These are phyloP conservation scores for Bovichtus diacanthus DNA, from an alignment of 2,797 vertebrate species.

Conservation along the genomic window DNA sequence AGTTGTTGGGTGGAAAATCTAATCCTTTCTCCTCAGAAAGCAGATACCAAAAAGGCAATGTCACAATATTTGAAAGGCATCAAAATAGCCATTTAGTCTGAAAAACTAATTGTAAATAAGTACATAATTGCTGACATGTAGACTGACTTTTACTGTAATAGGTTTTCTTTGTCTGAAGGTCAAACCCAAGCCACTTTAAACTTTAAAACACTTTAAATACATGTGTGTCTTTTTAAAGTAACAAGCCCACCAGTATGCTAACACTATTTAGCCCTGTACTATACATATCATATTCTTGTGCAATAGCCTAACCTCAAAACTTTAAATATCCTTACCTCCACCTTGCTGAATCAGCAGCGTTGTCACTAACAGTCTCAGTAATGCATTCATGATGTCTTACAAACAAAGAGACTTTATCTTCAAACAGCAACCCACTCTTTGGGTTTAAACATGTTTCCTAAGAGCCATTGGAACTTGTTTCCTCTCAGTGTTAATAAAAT, in stretches of 20 bases:
- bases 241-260: constrained; percentile 33
- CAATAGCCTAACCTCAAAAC: constrained; percentile 42
- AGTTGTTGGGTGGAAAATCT: background rate
- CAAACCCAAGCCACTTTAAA: constrained; percentile 7
- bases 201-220: no score
- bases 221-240: constrained; percentile 37
- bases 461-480: constrained; percentile 66
- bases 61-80: background rate
- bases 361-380: constrained; percentile 8
- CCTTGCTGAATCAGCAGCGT: constrained; percentile 49
- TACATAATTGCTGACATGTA: background rate
- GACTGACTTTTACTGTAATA: constrained; percentile 19
- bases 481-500: constrained; percentile 69
- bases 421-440: constrained; percentile 65
- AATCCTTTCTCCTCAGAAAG: background rate
- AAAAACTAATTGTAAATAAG: background rate
- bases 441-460: constrained; percentile 66
- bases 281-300: constrained; percentile 51
- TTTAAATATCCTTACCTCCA: constrained; percentile 44
- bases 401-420: constrained; percentile 70
- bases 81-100: background rate
- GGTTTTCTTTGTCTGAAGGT: constrained; percentile 36
- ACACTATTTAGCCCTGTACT: constrained; percentile 37
- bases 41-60: background rate
- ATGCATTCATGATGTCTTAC: constrained; percentile 41